Percentiles rank a stretch among this genome's conserved stretches.
phyloP scores from a whole-genome alignment of 2,113 vertebrate genomes.

The Percina caprodes region DNA sequence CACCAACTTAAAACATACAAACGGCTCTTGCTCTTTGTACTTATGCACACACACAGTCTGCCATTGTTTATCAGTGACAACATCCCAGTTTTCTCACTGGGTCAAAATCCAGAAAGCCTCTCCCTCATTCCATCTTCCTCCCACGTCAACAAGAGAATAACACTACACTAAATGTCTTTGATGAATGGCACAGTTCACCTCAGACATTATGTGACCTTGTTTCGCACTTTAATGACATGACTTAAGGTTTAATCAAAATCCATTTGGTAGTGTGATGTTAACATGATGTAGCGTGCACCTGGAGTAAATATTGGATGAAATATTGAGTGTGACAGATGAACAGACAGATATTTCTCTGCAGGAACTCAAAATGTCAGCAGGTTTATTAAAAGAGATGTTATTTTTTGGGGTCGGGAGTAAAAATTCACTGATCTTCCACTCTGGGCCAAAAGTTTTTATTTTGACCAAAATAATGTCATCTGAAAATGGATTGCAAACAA shows the following conservation, averaged over 20 bases:
- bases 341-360: constrained; percentile 44
- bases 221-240: constrained; percentile 2
- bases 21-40: neutral
- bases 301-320: constrained; percentile 19
- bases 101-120: constrained; percentile 31
- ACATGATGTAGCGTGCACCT: constrained; percentile 27
- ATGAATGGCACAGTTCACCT: neutral
- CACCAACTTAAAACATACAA: constrained; percentile 32
- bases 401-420: neutral
- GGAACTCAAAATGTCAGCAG: constrained; percentile 41
- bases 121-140: constrained; percentile 41
- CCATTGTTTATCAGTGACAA: constrained; percentile 32
- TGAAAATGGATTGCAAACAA: no score
- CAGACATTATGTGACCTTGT: constrained; percentile 1
- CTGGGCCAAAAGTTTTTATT: neutral
- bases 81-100: constrained; percentile 13
- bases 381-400: constrained; percentile 32
- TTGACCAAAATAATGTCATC: neutral
- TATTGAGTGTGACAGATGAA: constrained; percentile 52
- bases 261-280: neutral
- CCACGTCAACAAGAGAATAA: constrained; percentile 11
- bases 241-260: constrained; percentile 22
- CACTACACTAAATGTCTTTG: neutral
- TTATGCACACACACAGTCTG: constrained; percentile 10
- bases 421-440: neutral